These are phyloP conservation scores for Hololepta plana DNA, from an alignment of 2,888 invertebrate genomes.

Conservation along the genomic window DNA sequence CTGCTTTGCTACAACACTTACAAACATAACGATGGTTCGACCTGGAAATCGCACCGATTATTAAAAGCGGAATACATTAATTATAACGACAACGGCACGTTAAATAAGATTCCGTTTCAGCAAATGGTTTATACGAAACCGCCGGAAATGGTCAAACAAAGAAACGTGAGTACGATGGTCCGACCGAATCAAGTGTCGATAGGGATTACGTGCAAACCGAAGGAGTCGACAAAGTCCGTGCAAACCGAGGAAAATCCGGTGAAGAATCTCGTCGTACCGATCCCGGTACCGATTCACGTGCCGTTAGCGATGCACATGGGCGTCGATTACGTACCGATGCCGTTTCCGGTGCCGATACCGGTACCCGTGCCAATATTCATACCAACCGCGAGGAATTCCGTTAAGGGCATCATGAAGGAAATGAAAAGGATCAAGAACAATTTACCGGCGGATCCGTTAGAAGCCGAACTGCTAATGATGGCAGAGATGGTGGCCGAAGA, in stretches of 20 bases:
- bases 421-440: conserved; percentile 71
- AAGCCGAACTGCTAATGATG: conserved; percentile 79
- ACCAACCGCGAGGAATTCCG: conserved; percentile 65
- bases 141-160: conserved; percentile 49
- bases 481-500: conserved; percentile 77
- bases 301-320: conserved; percentile 73
- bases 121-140: conserved; percentile 64
- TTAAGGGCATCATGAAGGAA: conserved; percentile 63
- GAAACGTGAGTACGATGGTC: conserved; percentile 52
- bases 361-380: conserved; percentile 75
- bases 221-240: conserved; percentile 42
- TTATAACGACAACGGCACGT: conserved; percentile 3
- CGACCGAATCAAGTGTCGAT: conserved; percentile 37
- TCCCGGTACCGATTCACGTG: conserved; percentile 72
- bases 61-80: conserved; percentile 3
- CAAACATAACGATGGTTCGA: too few species aligned
- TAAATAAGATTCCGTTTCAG: conserved; percentile 18
- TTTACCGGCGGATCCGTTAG: conserved; percentile 72
- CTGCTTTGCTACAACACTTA: too few species aligned
- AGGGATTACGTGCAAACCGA: conserved; percentile 54
- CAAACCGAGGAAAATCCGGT: conserved; percentile 50
- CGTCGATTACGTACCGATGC: conserved; percentile 59
- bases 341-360: conserved; percentile 64
- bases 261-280: conserved; percentile 47
- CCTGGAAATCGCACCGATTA: too few species aligned